Evolutionary conservation across 2,888 invertebrate genomes (phyloP).

Genomic region (Agrochola litura): DNA sequence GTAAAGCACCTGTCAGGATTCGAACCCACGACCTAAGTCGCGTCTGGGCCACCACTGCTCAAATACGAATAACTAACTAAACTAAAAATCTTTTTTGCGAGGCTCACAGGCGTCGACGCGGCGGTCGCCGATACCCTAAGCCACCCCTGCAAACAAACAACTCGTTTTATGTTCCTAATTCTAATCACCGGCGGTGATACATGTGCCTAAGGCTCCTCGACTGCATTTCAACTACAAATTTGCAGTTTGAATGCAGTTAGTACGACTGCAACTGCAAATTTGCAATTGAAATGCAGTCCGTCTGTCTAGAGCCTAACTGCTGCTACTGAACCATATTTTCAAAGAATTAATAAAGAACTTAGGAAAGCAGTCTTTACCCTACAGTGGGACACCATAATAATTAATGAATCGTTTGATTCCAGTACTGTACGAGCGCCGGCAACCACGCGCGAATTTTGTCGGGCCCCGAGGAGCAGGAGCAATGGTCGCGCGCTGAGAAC

Average conservation of each 20-base stretch:
- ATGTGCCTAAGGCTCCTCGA: neutral
- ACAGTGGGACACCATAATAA: neutral
- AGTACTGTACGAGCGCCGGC: slow-evolving; percentile 79
- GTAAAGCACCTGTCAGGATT: no score
- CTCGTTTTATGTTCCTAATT: no score
- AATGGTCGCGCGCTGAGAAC: slow-evolving; percentile 94
- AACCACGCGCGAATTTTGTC: slow-evolving; percentile 80
- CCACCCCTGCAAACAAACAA: neutral
- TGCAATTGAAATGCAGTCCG: no score
- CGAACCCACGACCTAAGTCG: no score
- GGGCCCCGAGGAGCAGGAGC: slow-evolving; percentile 93
- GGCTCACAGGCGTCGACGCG: no score
- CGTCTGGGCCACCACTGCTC: no score
- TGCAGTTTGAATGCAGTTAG: no score
- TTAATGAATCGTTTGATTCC: slow-evolving; percentile 47
- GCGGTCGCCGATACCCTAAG: no score
- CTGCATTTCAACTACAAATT: no score
- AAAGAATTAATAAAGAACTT: neutral
- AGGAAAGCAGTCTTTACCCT: neutral
- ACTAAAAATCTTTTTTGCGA: no score
- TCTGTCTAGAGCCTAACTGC: neutral
- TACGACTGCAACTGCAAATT: no score
- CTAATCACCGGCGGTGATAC: neutral
- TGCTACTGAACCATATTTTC: neutral
- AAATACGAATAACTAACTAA: no score